Conservation (phyloP, 2,797 vertebrate species). For the Manis javanica region DNA sequence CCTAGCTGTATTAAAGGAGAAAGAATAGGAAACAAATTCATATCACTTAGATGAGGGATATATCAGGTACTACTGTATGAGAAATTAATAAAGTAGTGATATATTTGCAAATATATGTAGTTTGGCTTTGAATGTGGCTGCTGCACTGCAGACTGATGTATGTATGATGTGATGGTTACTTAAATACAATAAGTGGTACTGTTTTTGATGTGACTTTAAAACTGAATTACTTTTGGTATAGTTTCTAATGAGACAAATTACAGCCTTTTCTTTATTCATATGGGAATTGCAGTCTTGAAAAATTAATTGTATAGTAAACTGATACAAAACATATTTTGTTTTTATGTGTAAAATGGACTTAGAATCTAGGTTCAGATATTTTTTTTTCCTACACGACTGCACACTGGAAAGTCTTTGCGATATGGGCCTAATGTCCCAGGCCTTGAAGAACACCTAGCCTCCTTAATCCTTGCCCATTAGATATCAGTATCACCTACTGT, state of each 20-base stretch:
- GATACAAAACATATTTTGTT: not conserved
- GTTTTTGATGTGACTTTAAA: constrained; percentile 46
- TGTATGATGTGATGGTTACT: not conserved
- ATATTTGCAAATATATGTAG: not conserved
- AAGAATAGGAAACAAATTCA: not conserved
- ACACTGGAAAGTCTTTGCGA: not conserved
- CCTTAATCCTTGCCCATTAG: not conserved
- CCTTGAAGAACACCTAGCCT: not conserved
- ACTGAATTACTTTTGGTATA: constrained; percentile 47
- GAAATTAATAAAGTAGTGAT: not conserved
- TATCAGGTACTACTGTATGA: not conserved
- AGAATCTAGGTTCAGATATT: constrained; percentile 1
- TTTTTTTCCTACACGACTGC: not conserved
- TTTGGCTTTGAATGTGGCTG: constrained; percentile 32
- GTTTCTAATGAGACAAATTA: not conserved
- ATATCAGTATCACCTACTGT: not conserved
- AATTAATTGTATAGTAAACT: constrained; percentile 23
- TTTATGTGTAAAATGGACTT: constrained; percentile 55
- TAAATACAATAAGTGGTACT: constrained; percentile 29
- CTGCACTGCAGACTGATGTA: not conserved
- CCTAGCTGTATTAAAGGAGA: not conserved
- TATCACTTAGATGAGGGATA: not conserved
- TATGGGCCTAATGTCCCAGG: not conserved
- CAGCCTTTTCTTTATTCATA: not conserved
- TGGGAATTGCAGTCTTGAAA: constrained; percentile 21